phyloP scores from a whole-genome alignment of 2,888 invertebrate species.

The Catocala nupta region DNA sequence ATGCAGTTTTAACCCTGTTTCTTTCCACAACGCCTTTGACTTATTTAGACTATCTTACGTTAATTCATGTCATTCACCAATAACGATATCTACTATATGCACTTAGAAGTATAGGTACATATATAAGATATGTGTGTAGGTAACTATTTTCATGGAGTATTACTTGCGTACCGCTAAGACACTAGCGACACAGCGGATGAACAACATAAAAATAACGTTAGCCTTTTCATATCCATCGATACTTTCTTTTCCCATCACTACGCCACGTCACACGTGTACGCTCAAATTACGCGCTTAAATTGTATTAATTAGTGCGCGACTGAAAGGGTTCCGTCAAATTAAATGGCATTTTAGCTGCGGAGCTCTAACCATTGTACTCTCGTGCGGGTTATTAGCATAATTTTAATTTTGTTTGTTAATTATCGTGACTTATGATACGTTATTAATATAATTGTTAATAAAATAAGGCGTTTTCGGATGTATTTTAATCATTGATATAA shows the following conservation, averaged over 20 bases:
- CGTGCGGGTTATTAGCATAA: slow-evolving; percentile 75
- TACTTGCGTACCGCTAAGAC: too few species aligned
- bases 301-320: slow-evolving; percentile 84
- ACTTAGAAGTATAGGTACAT: too few species aligned
- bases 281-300: slow-evolving; percentile 84
- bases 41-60: too few species aligned
- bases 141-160: too few species aligned
- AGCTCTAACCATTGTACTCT: slow-evolving; percentile 58
- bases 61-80: too few species aligned
- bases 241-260: slow-evolving; percentile 56
- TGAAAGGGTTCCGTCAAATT: slow-evolving; percentile 82
- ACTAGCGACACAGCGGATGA: too few species aligned
- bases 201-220: too few species aligned
- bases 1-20: too few species aligned
- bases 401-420: slow-evolving; percentile 61
- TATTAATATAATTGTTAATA: slow-evolving; percentile 27
- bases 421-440: slow-evolving; percentile 37
- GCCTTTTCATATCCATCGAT: slow-evolving; percentile 22
- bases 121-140: too few species aligned
- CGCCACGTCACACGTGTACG: slow-evolving; percentile 72
- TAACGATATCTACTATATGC: too few species aligned
- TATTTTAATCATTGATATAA: slow-evolving; percentile 1
- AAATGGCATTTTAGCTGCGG: slow-evolving; percentile 68
- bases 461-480: slow-evolving; percentile 11
- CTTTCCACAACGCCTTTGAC: too few species aligned